These are phyloP conservation scores for Motacilla tschutschensis DNA, from an alignment of 2,113 vertebrate species.

Conservation along the genomic window DNA sequence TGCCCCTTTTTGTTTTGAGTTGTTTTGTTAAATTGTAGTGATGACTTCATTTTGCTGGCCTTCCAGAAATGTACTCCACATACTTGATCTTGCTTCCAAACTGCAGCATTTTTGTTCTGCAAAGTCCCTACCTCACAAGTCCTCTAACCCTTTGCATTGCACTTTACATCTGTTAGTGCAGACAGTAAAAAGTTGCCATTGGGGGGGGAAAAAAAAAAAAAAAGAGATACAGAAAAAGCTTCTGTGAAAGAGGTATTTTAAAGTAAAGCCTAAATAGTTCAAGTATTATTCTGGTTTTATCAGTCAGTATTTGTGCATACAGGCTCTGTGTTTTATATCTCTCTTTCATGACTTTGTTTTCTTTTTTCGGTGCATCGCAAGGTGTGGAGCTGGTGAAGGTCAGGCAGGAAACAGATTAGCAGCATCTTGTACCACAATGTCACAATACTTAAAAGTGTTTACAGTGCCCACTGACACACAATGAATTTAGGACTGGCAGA, in stretches of 20 bases:
- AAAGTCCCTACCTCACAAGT: neutral
- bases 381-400: constrained; percentile 63
- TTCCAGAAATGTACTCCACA: neutral
- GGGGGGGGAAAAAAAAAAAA: neutral
- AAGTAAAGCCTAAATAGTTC: neutral
- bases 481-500: constrained; percentile 70
- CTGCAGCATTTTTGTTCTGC: neutral
- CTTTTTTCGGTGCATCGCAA: neutral
- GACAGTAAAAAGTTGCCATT: neutral
- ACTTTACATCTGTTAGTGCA: too few relatives aligned
- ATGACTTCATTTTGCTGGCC: neutral
- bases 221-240: neutral
- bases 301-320: neutral
- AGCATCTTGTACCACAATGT: constrained; percentile 68
- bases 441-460: constrained; percentile 80
- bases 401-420: constrained; percentile 67
- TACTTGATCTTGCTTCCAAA: neutral
- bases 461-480: constrained; percentile 70
- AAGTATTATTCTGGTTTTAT: neutral
- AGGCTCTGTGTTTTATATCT: neutral
- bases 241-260: neutral
- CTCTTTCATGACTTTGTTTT: constrained; percentile 1
- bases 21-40: neutral
- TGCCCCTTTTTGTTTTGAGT: fast-evolving
- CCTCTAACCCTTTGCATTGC: neutral